Evolutionary conservation across 1,140 invertebrate species (phyloP).

Genomic region (Drosophila sp.): DNA sequence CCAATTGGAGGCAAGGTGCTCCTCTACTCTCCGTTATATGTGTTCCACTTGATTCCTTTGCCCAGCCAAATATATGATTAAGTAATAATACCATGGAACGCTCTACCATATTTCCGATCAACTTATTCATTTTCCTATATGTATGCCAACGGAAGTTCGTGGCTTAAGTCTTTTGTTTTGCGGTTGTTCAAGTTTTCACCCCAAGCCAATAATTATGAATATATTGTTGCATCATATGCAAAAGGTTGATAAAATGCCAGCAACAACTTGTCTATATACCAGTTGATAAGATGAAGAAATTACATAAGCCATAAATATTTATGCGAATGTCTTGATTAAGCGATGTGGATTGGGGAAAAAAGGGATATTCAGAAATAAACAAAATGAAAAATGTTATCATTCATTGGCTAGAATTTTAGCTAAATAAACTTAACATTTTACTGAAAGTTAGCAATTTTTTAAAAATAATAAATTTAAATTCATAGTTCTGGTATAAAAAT

Average conservation of each 20-base stretch:
- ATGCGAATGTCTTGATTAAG: background rate
- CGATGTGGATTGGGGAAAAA: background rate
- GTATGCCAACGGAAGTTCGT: constrained; percentile 50
- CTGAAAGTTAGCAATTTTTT: too few species aligned
- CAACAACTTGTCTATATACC: constrained; percentile 18
- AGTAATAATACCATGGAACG: constrained; percentile 61
- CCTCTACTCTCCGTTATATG: constrained; percentile 8
- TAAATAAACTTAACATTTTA: too few species aligned
- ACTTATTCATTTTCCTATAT: constrained; percentile 15
- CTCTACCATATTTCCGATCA: constrained; percentile 36
- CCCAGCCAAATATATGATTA: constrained; percentile 60
- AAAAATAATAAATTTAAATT: too few species aligned
- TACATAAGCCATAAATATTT: constrained; percentile 23
- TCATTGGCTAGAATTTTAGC: background rate
- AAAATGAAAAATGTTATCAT: background rate
- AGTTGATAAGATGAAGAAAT: constrained; percentile 42
- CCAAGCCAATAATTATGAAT: constrained; percentile 30
- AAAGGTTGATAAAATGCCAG: constrained; percentile 33
- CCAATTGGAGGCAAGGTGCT: constrained; percentile 62
- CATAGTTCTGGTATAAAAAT: too few species aligned
- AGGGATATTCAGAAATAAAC: background rate
- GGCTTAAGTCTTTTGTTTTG: constrained; percentile 66
- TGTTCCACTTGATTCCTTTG: constrained; percentile 7
- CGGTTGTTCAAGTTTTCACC: constrained; percentile 41
- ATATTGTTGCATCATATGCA: constrained; percentile 43